Conservation (phyloP, 1,140 invertebrate genomes). For the Adoxophyes honmai region DNA sequence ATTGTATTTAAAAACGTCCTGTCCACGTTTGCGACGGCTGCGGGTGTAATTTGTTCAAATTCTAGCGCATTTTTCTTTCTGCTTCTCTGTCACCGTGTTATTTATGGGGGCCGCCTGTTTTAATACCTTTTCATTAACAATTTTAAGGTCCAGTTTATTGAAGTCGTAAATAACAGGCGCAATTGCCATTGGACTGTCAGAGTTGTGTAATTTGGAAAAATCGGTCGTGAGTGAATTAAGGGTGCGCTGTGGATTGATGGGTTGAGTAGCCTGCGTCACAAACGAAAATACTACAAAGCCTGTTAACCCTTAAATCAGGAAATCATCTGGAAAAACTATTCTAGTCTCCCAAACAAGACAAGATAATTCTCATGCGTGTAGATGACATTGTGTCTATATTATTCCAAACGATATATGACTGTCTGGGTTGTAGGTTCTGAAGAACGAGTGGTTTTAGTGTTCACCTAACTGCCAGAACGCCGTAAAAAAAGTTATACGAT, state of each 20-base stretch:
- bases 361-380: too few species aligned
- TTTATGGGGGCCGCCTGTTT: conserved; percentile 68
- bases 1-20: background rate
- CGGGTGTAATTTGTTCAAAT: conserved; percentile 64
- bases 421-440: too few species aligned
- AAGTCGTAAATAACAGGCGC: conserved; percentile 69
- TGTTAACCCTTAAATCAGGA: too few species aligned
- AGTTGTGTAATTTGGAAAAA: conserved; percentile 55
- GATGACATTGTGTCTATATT: too few species aligned
- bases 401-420: too few species aligned
- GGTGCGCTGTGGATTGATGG: background rate
- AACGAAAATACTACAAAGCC: too few species aligned
- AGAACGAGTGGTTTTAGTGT: too few species aligned
- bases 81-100: conserved; percentile 62
- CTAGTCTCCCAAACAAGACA: too few species aligned
- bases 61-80: conserved; percentile 65
- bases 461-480: too few species aligned
- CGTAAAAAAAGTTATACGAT: too few species aligned
- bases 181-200: conserved; percentile 53
- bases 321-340: too few species aligned
- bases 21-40: background rate
- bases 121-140: conserved; percentile 76
- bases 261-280: too few species aligned
- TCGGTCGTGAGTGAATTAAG: conserved; percentile 18
- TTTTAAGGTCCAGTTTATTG: conserved; percentile 75